Base-by-base conservation (phyloP, 2,888 invertebrate species). In the Thereva unica region DNA sequence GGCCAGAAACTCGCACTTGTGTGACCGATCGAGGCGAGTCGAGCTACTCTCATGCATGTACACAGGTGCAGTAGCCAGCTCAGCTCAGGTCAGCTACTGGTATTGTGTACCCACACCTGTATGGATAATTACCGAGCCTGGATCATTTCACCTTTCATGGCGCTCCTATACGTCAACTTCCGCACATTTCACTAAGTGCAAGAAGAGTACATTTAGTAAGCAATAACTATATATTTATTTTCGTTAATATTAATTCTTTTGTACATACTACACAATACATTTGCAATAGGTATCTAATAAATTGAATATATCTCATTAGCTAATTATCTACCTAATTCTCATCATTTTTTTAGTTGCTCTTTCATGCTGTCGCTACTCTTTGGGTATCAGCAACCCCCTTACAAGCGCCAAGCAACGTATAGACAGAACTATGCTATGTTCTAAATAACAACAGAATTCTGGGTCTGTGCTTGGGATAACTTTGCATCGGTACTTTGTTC, bases 381-480 rank as follows among this genome's bases (percentile, higher is more conserved):
- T 40, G 12, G 9, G 37, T 41, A 55, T 42, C 23, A 50, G 50
- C 12, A 34, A 50, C 38, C 41, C 49, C 5, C 23, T 38, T 50
- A 50, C 50, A 40, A 61, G 50, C 50, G 50, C 41, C 50, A 61
- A 61, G 50, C 50, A 61, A 50, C 50, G 45, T 38, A 49, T n/a
- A 61, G 41, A 47, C 50, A 12, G 12, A 50, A 50, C 8, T 9
- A 40, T 35, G 50, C 4, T 10, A 23, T 71, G 6, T 40, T 71
- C 75, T 76, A 76, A 71, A 77, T 77, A 67, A 76, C 75, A 71
- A 76, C 76, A 35, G 77, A 76, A 70, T 76, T 77, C 70, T 76
- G 75, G 52, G 76, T 69, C 69, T 76, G 76, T 45, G 69, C 54
- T 66, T 71, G 70, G 34, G 50, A 53, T 45, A 68, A 55, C 47